Evolutionary conservation across 2,113 vertebrate genomes (phyloP), one percentile per base, ranked within the genome.

Genomic region (Promerops cafer): DNA sequence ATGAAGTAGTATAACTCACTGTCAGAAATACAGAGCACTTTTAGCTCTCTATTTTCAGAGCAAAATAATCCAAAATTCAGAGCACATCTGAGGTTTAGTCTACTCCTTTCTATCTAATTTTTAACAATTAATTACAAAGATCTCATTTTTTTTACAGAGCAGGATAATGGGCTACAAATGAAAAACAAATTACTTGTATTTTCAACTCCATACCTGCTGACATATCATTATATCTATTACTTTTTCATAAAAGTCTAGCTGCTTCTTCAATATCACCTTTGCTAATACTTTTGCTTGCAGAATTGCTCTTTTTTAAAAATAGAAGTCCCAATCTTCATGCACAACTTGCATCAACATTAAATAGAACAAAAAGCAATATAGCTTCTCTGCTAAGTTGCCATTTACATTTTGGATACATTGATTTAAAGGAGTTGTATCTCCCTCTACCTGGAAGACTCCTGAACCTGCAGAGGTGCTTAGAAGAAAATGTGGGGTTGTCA

Each of bases 231-330:
- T 20, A 59, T 86, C 28, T 15, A 47, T 42, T 49, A 50, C 7
- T 56, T 54, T 24, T 63, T 50, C 72, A 57, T 53, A 44, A 23
- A 81, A 87, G n/a, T 49, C 37, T 39, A 69, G n/a, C 24, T 87
- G 27, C 28, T 53, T n/a, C 52, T 85, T 87, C 37, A 79, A 3
- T 40, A 65, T 24, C 8, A 82, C 37, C 17, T 33, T 74, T 66
- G 31, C 19, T 57, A 87, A 70, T 9, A n/a, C 7, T 78, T 87
- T 23, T 37, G 33, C n/a, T 78, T 57, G 23, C 27, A 61, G 31
- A 54, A n/a, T 28, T 45, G 6, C 0, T 0, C 4, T 8, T 45
- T 31, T 10, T 31, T 1, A 31, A 18, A 27, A 68, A 68, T 10
- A 22, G 2, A 59, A 72, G 27, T 21, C 15, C 5, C 45, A 52